Conservation (phyloP, 37 sponge, comb jelly and placozoan genomes). For the Cliona cf. orientalis region DNA sequence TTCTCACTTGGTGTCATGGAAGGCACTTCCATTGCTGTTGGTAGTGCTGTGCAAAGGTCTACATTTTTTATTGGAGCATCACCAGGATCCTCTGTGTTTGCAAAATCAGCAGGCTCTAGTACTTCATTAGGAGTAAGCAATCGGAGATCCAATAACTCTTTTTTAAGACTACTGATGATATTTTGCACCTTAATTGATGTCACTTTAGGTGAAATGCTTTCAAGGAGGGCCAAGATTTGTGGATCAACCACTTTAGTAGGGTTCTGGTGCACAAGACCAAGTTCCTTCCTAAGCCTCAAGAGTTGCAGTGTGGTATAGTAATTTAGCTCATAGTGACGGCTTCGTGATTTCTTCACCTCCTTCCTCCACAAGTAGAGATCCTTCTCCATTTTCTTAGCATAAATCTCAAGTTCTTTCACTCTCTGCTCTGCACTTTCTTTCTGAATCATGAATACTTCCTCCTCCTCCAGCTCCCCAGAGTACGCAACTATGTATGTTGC, state of each 20-base stretch:
- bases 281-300: constrained; percentile 43
- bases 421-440: no score
- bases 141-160: no score
- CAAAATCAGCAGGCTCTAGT: no score
- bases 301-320: constrained; percentile 77
- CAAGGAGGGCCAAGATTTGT: constrained; percentile 18
- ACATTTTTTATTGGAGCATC: no score
- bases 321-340: constrained; percentile 61
- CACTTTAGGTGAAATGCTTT: constrained; percentile 46
- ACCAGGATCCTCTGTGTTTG: no score
- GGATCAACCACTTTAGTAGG: not conserved
- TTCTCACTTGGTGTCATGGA: not conserved
- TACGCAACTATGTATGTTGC: no score
- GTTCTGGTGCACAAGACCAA: constrained; percentile 26
- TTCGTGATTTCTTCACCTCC: constrained; percentile 13
- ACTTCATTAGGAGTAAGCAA: no score
- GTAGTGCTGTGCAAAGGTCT: no score
- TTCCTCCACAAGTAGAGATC: constrained; percentile 47
- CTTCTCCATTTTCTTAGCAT: constrained; percentile 45
- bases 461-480: no score
- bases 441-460: no score
- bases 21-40: not conserved
- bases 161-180: not conserved
- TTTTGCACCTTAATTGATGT: not conserved
- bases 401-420: constrained; percentile 23